Percentiles rank a stretch among this genome's conserved stretches.
phyloP scores from a whole-genome alignment of 2,888 invertebrate genomes.

The Ormyrus nitidulus region DNA sequence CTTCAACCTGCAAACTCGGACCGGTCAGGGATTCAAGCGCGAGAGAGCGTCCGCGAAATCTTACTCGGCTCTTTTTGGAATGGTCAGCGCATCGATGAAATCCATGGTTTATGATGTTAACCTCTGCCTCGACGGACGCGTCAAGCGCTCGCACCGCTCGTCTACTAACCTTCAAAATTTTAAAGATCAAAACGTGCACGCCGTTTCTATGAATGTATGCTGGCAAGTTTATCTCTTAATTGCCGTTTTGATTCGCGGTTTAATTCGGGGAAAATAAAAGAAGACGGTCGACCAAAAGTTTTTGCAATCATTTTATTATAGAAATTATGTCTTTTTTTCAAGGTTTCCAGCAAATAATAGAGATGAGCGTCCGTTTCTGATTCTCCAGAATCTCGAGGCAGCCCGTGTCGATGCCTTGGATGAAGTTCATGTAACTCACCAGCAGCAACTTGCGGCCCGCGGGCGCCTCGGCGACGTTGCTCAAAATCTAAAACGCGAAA shows the following conservation, averaged over 20 bases:
- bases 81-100: conserved; percentile 11
- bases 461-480: conserved; percentile 63
- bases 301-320: too few species aligned
- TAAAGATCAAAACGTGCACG: too few species aligned
- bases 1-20: conserved; percentile 28
- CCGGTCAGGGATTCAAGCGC: too few species aligned
- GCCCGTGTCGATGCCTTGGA: conserved; percentile 58
- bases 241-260: too few species aligned
- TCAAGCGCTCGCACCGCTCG: neutral
- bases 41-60: neutral
- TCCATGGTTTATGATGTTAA: conserved; percentile 33
- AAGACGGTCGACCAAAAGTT: too few species aligned
- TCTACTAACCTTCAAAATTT: too few species aligned
- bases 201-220: too few species aligned
- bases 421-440: conserved; percentile 51
- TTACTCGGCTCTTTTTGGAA: conserved; percentile 34
- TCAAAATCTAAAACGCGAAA: conserved; percentile 58
- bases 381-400: conserved; percentile 51
- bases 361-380: conserved; percentile 62
- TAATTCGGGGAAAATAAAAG: too few species aligned
- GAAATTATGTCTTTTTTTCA: conserved; percentile 31
- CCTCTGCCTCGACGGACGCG: neutral
- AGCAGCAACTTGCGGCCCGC: conserved; percentile 58
- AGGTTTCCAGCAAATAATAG: conserved; percentile 60
- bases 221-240: too few species aligned